These are phyloP conservation scores for Sarcophaga carnaria DNA, from an alignment of 2,888 invertebrate species.

Conservation along the genomic window DNA sequence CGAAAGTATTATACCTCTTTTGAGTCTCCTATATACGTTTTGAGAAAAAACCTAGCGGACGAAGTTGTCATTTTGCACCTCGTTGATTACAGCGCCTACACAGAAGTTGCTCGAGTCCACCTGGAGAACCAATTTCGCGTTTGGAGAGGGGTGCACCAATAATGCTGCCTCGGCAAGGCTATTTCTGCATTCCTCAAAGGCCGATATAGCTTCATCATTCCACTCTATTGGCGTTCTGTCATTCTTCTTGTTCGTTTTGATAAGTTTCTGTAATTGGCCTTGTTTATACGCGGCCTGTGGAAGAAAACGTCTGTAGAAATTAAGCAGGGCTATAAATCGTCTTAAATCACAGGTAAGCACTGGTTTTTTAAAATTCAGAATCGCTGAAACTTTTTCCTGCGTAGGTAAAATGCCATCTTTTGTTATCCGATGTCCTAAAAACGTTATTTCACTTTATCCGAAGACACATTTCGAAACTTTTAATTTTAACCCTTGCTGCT, in stretches of 20 bases:
- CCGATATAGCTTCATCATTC: constrained; percentile 56
- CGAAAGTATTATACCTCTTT: constrained; percentile 21
- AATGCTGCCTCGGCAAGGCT: constrained; percentile 33
- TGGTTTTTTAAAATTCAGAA: constrained; percentile 58
- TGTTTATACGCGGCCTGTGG: constrained; percentile 65
- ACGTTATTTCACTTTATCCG: constrained; percentile 50
- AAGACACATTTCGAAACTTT: constrained; percentile 70
- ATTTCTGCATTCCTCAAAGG: constrained; percentile 62
- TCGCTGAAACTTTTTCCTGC: constrained; percentile 58
- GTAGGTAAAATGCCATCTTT: constrained; percentile 44
- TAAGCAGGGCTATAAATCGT: constrained; percentile 57
- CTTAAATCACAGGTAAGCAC: constrained; percentile 52
- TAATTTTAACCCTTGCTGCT: constrained; percentile 70
- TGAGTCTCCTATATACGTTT: constrained; percentile 28
- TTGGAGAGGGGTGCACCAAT: constrained; percentile 50
- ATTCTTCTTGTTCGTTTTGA: constrained; percentile 59
- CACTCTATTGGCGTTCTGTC: constrained; percentile 59
- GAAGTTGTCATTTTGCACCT: constrained; percentile 9
- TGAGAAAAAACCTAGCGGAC: constrained; percentile 46
- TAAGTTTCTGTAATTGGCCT: constrained; percentile 51
- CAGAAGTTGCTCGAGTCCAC: constrained; percentile 64
- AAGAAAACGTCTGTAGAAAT: constrained; percentile 60
- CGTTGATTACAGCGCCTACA: constrained; percentile 58
- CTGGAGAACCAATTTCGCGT: constrained; percentile 53
- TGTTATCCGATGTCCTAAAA: constrained; percentile 56